phyloP scores from a whole-genome alignment of 2,888 invertebrate species.

The Chromoteleia sp. region DNA sequence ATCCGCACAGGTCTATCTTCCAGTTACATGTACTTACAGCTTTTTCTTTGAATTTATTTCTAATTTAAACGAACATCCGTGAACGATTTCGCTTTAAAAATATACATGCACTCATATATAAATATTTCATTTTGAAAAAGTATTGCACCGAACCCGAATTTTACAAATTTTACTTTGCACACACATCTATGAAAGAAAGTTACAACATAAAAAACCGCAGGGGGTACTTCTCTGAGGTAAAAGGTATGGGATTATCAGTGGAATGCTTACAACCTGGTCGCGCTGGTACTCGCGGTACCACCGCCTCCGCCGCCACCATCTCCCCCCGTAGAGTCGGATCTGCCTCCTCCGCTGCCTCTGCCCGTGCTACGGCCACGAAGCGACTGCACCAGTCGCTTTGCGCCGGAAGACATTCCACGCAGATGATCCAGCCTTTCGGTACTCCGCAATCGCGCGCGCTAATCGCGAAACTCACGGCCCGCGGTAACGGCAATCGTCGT shows the following conservation, averaged over 20 bases:
- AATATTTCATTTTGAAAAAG: too few relatives aligned
- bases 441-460: constrained; percentile 68
- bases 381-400: constrained; percentile 85
- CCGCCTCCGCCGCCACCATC: constrained; percentile 77
- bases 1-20: too few relatives aligned
- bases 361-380: constrained; percentile 82
- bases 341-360: constrained; percentile 73
- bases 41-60: too few relatives aligned
- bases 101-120: too few relatives aligned
- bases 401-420: constrained; percentile 84
- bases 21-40: too few relatives aligned
- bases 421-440: constrained; percentile 83
- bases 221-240: neutral
- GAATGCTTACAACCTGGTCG: constrained; percentile 76
- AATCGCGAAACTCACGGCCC: constrained; percentile 53
- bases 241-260: neutral
- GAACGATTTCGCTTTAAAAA: too few relatives aligned
- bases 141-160: too few relatives aligned
- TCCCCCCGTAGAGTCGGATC: constrained; percentile 74
- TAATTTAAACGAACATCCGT: too few relatives aligned
- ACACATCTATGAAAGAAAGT: too few relatives aligned
- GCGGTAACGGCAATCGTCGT: constrained; percentile 23
- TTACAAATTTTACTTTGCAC: too few relatives aligned
- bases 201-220: too few relatives aligned
- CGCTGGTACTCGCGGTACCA: constrained; percentile 80